A percentile compares a stretch with the other conserved stretches of the same genome.
Evolutionary conservation across 2,888 invertebrate genomes (phyloP).

Genomic region (Dermolepida albohirtum): DNA sequence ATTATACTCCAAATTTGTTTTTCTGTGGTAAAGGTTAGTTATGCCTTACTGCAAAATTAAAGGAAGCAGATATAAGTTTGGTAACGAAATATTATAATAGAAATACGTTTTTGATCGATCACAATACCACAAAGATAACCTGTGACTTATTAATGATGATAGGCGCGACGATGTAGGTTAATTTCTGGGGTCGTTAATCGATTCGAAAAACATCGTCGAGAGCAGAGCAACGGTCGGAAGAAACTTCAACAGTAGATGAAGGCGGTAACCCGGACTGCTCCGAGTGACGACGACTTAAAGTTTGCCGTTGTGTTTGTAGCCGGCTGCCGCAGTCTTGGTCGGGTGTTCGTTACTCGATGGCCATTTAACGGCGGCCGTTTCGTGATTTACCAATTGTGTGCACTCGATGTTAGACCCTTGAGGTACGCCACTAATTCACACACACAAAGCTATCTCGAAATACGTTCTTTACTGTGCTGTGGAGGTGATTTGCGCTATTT

Average conservation of each 20-base stretch:
- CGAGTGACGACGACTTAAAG: conserved; percentile 20
- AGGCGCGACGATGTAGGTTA: conserved; percentile 20
- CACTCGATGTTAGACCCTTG: conserved; percentile 10
- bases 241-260: conserved; percentile 29
- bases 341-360: conserved; percentile 25
- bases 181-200: conserved; percentile 28
- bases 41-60: too few species aligned
- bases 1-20: too few species aligned
- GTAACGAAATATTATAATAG: too few species aligned
- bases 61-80: too few species aligned
- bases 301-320: conserved; percentile 1
- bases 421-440: conserved; percentile 19
- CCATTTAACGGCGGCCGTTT: conserved; percentile 28
- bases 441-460: background rate
- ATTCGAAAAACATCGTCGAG: conserved; percentile 23
- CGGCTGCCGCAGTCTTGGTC: conserved; percentile 30
- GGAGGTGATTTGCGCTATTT: conserved; percentile 4
- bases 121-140: too few species aligned
- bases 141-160: too few species aligned
- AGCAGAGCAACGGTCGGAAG: conserved; percentile 31
- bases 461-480: conserved; percentile 4
- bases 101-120: too few species aligned
- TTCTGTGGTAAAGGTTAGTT: too few species aligned
- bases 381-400: conserved; percentile 33
- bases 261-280: conserved; percentile 32